Conservation (phyloP, 2,888 invertebrate species). For the Ophonus ardosiacus region DNA sequence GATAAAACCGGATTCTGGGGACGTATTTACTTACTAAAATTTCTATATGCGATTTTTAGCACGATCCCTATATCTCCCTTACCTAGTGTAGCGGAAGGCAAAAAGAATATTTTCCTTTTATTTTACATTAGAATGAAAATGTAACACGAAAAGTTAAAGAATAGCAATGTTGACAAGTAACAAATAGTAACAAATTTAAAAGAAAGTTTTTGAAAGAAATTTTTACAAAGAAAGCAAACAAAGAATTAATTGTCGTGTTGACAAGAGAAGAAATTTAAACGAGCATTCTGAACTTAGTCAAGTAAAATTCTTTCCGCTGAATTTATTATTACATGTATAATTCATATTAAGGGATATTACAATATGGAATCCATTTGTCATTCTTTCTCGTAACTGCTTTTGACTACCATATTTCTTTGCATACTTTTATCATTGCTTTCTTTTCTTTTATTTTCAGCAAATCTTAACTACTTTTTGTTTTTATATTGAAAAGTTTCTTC, state of each 20-base stretch:
- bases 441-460: slow-evolving; percentile 17
- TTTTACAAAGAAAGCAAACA: slow-evolving; percentile 7
- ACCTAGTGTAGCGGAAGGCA: too few relatives aligned
- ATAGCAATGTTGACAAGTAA: neutral
- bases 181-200: slow-evolving; percentile 16
- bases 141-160: too few relatives aligned
- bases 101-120: too few relatives aligned
- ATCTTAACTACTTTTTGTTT: slow-evolving; percentile 41
- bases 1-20: too few relatives aligned
- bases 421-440: slow-evolving; percentile 31
- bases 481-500: neutral
- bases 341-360: slow-evolving; percentile 41
- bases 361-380: slow-evolving; percentile 48
- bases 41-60: too few relatives aligned
- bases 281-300: slow-evolving; percentile 16
- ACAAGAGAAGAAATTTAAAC: neutral
- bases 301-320: slow-evolving; percentile 25
- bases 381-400: slow-evolving; percentile 30
- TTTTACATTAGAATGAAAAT: too few relatives aligned
- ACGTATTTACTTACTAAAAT: too few relatives aligned
- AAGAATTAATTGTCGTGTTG: slow-evolving; percentile 29
- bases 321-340: slow-evolving; percentile 46
- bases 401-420: slow-evolving; percentile 41
- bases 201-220: slow-evolving; percentile 1
- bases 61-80: too few relatives aligned